Base-by-base conservation (phyloP, 92 coral and sea anemone genomes). In the Virgularia gustaviana region DNA sequence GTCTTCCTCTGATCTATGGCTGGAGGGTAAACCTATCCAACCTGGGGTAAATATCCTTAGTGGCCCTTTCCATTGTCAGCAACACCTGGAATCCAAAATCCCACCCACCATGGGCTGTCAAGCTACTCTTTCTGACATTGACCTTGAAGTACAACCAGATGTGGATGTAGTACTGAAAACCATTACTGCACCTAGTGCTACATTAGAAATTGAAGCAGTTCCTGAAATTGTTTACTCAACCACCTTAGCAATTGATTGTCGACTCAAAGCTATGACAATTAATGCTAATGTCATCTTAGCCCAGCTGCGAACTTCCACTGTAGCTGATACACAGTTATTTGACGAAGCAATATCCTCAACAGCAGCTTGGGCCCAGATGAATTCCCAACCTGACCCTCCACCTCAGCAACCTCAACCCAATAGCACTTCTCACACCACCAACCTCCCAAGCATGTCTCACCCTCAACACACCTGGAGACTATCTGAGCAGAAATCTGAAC, bases 11-110 rank as follows among this genome's bases (percentile, higher is more conserved):
- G 55, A 15, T 47, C 67, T 75, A 4, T 85, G 77, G 79, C 65
- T 76, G 35, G 65, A 76, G 36, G 86, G 85, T 18, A 59, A 57
- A 63, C 44, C 82, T 15, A 76, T 85, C 81, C 68, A 77, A 47
- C 86, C 72, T 29, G 80, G 86, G 0, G 73, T 81, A 33, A 77
- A 78, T 20, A 76, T 73, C 57, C 76, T 85, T 32, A 72, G 81
- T 55, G 89, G 85, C 49, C 89, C 79, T 41, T 70, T 81, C 63
- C 72, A 73, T 22, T 47, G 18, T 25, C 55, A 47, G 18, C n/a
- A n/a, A n/a, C n/a, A n/a, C n/a, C n/a, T n/a, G n/a, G n/a, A n/a
- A n/a, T n/a, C n/a, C n/a, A n/a, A n/a, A n/a, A n/a, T n/a, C n/a
- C n/a, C n/a, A n/a, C n/a, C n/a, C n/a, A n/a, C n/a, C n/a, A n/a